Base-by-base conservation (phyloP, 2,888 invertebrate species). In the Ernsta delagoae region DNA sequence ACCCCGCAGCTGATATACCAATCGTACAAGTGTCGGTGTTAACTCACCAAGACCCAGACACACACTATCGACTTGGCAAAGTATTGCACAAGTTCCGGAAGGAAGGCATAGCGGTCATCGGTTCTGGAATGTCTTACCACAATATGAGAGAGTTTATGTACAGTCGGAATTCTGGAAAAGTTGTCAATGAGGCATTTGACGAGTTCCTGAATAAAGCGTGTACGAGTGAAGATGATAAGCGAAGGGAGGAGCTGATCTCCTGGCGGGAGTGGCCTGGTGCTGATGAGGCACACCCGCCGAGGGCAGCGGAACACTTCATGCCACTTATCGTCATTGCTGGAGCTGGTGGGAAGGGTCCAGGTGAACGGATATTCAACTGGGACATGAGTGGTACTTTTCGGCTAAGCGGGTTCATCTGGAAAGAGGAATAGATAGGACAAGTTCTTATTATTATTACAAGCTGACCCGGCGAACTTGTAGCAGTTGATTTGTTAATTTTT, bases 81-180 rank as follows among this genome's bases (percentile, higher is more conserved):
- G 84, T 75, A 0, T 77, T 93, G 43, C 74, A 87, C 0, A 76
- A 89, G 48, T 89, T 91, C 68, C 77, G 93, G 3, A 90, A 88
- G 77, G 92, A 93, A 74, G 92, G 92, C 0, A 73, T 93, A 0
- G 91, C 90, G 0, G 72, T 93, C 2, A 70, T 93, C 0, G 93
- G 92, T 0, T 93, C 93, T 0, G 93, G 93, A 0, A 93, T 93
- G 93, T 92, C 92, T 0, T 93, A 90, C 54, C 93, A 93, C 57
- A 93, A 93, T 59, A 93, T 93, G 93, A 81, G 89, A 70, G 88
- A 88, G 64, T 93, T 93, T 65, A 83, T 75, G 76, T 77, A 71
- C 0, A 77, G 78, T 4, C 74, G 85, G 53, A 12, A 80, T 5
- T 73, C 75, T 5, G 75, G 80, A 0, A 70, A 72, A 3, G 88